These are phyloP conservation scores for Hemibagrus guttatus DNA, from an alignment of 2,797 vertebrate genomes.

Conservation along the genomic window DNA sequence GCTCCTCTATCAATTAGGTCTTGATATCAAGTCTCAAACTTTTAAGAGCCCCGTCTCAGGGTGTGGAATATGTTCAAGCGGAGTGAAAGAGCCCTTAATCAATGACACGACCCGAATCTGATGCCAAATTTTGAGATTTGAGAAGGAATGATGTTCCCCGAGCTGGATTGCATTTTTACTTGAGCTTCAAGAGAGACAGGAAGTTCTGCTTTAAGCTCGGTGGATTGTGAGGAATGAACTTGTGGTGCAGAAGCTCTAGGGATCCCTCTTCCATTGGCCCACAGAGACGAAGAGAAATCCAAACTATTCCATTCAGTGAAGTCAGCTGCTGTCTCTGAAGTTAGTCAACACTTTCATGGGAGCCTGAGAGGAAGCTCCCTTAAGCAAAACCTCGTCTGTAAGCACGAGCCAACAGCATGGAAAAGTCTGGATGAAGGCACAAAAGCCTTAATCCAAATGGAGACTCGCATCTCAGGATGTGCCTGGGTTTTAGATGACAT, in stretches of 20 bases:
- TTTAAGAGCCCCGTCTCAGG: background rate
- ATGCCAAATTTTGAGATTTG: background rate
- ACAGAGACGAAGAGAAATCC: slow-evolving; percentile 60
- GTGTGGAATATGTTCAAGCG: background rate
- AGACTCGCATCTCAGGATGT: background rate
- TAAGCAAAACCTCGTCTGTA: slow-evolving; percentile 25
- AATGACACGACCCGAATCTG: background rate
- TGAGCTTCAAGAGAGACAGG: slow-evolving; percentile 22
- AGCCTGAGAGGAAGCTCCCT: slow-evolving; percentile 39
- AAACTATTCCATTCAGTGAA: slow-evolving; percentile 67
- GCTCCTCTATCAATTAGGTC: background rate
- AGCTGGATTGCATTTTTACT: slow-evolving; percentile 5
- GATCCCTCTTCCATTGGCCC: slow-evolving; percentile 46
- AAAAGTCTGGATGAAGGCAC: slow-evolving; percentile 6
- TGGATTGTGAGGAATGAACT: slow-evolving; percentile 45
- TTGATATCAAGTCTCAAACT: background rate
- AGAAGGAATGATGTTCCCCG: background rate
- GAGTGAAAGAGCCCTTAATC: background rate
- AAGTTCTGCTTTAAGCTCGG: slow-evolving; percentile 34
- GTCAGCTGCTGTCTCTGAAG: slow-evolving; percentile 65
- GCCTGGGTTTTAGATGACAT: background rate
- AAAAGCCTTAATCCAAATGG: slow-evolving; percentile 14
- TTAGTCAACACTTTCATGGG: slow-evolving; percentile 42
- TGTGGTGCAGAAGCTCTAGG: slow-evolving; percentile 47
- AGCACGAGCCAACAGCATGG: slow-evolving; percentile 24